Conservation (phyloP, 2,113 vertebrate species). For the Hippocampus guttulatus region DNA sequence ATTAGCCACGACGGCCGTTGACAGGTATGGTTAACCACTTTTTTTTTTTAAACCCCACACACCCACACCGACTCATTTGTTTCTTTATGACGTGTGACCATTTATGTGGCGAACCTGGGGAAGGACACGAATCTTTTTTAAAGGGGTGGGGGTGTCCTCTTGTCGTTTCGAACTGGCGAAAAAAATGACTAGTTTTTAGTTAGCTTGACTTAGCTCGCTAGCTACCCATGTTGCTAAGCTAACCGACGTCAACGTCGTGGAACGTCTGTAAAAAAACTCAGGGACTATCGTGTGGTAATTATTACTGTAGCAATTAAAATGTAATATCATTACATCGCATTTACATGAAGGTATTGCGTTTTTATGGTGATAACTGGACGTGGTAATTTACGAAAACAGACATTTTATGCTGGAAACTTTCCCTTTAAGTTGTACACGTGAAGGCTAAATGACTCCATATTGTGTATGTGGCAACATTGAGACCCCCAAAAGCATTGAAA, state of each 20-base stretch:
- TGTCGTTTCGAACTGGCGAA: neutral
- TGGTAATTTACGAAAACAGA: neutral
- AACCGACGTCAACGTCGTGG: neutral
- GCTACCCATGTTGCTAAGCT: neutral
- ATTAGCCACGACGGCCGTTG: constrained; percentile 47
- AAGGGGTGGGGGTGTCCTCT: too few relatives aligned
- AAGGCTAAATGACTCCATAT: neutral
- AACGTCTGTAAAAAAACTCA: neutral
- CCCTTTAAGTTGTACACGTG: neutral
- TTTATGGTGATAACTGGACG: neutral
- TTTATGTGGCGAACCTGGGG: neutral
- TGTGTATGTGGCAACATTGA: neutral
- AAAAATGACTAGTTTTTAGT: neutral
- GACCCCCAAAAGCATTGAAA: too few relatives aligned
- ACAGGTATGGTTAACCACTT: constrained; percentile 44
- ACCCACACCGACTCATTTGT: neutral
- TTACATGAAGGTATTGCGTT: neutral
- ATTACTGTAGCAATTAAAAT: too few relatives aligned
- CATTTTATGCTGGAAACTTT: neutral
- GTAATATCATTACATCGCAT: neutral
- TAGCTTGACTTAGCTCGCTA: neutral
- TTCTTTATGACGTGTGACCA: neutral
- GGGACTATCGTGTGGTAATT: neutral
- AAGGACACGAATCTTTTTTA: neutral
- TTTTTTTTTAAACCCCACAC: neutral